Evolutionary conservation across 2,113 vertebrate genomes (phyloP), one percentile per base, ranked within the genome.

Genomic region (Nothoprocta pentlandii): DNA sequence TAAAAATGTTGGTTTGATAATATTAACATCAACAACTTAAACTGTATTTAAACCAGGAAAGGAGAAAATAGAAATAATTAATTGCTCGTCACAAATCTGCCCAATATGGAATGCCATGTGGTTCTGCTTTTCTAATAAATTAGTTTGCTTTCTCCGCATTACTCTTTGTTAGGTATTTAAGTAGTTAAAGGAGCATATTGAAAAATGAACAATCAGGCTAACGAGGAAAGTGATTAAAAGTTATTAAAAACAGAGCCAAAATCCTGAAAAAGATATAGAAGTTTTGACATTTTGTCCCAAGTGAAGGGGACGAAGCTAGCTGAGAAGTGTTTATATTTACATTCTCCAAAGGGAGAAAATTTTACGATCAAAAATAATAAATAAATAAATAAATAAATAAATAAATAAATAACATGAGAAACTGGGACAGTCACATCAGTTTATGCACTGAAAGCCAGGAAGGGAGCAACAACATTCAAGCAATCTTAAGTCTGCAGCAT

Each of bases 41-140:
- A 97, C 93, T 95, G 94, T 95, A 96, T 97, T 96, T 96, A 96
- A 97, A 96, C 92, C 51, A 23, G 47, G 53, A n/a, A 92, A 80
- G 69, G 82, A 95, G 88, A 94, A 97, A 93, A 95, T 95, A 95
- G 95, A 95, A 97, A 97, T 97, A 96, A 97, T 96, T 97, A 96
- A 97, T 97, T 97, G 93, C 92, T 95, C 94, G 91, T 89, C 90
- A 95, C 91, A 97, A 90, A 97, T 97, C 88, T 96, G 92, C 95
- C 96, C 96, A 97, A 96, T 97, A 96, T 96, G 96, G 94, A 95
- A 92, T 92, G 80, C 95, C 93, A 93, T 95, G 95, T 95, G 93
- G 83, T 91, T 96, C 96, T 91, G 69, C 83, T 89, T 95, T 90
- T 93, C 91, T 96, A 93, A 96, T 94, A 96, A 95, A 97, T 94